A percentile compares a stretch with the other conserved stretches of the same genome.
phyloP scores from a whole-genome alignment of 2,113 vertebrate species.

The Ardeotis arabs region DNA sequence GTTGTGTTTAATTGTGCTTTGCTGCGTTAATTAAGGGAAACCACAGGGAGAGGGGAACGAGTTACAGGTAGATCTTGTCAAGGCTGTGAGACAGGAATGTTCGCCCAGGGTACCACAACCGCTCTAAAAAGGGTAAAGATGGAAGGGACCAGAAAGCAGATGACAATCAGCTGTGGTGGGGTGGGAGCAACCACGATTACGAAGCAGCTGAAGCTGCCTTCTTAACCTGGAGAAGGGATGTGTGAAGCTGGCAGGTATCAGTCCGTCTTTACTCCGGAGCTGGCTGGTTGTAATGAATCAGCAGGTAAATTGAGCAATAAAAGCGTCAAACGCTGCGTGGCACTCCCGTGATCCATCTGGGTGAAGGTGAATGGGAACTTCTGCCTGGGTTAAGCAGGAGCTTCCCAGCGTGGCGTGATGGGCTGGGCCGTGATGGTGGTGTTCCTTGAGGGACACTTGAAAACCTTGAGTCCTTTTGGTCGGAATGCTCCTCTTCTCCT shows the following conservation, averaged over 20 bases:
- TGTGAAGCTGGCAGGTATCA: not conserved
- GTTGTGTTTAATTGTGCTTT: not conserved
- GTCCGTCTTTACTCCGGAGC: not conserved
- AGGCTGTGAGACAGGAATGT: not conserved
- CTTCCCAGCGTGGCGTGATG: rapidly evolving
- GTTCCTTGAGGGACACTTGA: not conserved
- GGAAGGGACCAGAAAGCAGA: not conserved
- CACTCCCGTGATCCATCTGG: not conserved
- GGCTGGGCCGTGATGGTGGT: not conserved
- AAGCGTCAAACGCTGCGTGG: not conserved
- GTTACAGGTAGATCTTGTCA: not conserved
- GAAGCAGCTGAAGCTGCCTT: not conserved
- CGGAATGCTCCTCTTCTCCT: not conserved
- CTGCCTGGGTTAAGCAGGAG: not conserved
- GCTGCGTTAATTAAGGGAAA: not conserved
- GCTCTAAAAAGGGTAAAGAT: rapidly evolving
- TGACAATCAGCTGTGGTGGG: not conserved
- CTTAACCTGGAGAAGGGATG: not conserved
- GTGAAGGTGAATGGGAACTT: not conserved
- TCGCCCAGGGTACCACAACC: too few relatives aligned
- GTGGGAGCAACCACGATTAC: rapidly evolving
- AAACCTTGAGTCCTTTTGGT: not conserved
- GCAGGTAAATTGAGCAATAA: not conserved
- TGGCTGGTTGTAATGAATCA: not conserved
- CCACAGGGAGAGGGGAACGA: not conserved